These are phyloP conservation scores for Andrena chrysosceles DNA, from an alignment of 2,888 invertebrate species.

Conservation along the genomic window DNA sequence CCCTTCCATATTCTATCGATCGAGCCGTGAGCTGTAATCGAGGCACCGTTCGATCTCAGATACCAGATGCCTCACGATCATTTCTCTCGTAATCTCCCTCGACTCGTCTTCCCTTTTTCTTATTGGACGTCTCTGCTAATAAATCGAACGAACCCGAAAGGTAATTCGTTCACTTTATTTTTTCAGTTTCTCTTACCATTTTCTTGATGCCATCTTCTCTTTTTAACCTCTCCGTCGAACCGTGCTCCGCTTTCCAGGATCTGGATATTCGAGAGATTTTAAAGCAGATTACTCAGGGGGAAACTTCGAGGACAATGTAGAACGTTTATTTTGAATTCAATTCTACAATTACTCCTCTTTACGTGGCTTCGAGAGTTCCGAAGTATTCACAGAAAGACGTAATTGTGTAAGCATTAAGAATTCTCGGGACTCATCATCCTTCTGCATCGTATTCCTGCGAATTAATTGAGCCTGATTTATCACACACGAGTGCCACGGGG, in stretches of 20 bases:
- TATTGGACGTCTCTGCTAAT: not conserved
- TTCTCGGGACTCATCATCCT: not conserved
- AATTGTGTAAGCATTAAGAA: not conserved
- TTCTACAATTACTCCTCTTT: too few species aligned
- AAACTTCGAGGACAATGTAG: too few species aligned
- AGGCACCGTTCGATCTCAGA: constrained; percentile 4
- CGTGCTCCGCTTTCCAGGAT: too few species aligned
- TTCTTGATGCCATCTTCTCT: too few species aligned
- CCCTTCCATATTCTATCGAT: not conserved
- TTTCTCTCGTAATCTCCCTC: not conserved
- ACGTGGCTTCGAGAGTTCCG: not conserved
- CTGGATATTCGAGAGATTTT: too few species aligned
- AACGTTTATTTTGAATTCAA: too few species aligned
- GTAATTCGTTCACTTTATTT: constrained; percentile 19
- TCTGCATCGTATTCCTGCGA: constrained; percentile 20
- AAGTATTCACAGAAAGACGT: not conserved
- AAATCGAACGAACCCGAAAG: constrained; percentile 34
- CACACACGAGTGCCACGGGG: not conserved
- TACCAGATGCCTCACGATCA: not conserved
- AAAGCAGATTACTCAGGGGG: too few species aligned
- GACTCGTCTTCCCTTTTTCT: constrained; percentile 1
- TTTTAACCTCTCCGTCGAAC: too few species aligned
- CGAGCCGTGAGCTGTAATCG: not conserved
- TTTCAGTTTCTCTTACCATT: not conserved
- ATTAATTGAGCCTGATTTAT: constrained; percentile 45